Conservation (phyloP, 1,140 invertebrate genomes). For the Aradophagus sp. region DNA sequence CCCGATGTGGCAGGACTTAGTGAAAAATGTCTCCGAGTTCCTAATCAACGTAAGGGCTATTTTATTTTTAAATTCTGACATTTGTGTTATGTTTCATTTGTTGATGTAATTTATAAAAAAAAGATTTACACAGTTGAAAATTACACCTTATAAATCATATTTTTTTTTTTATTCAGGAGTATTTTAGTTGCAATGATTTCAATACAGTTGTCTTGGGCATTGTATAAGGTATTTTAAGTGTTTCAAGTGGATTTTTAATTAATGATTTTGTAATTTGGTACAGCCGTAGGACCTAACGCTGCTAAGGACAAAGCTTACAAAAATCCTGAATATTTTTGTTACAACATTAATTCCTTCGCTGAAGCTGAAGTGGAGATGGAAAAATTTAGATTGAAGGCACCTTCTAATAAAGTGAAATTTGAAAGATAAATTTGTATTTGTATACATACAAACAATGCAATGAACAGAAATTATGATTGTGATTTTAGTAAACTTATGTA, state of each 20-base stretch:
- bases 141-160: not conserved
- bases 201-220: not conserved
- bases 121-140: too few species aligned
- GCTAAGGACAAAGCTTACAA: slow-evolving; percentile 84
- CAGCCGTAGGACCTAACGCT: slow-evolving; percentile 82
- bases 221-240: too few species aligned
- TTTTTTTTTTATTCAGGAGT: too few species aligned
- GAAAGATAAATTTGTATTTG: slow-evolving; percentile 5
- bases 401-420: slow-evolving; percentile 75
- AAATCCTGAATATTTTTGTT: slow-evolving; percentile 90
- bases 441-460: not conserved
- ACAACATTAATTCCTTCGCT: slow-evolving; percentile 84
- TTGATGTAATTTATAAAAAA: too few species aligned
- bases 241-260: not conserved
- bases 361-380: slow-evolving; percentile 91
- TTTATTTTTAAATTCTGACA: not conserved
- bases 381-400: slow-evolving; percentile 84
- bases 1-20: slow-evolving; percentile 80
- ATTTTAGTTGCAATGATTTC: not conserved
- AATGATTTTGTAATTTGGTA: slow-evolving; percentile 25
- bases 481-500: too few species aligned
- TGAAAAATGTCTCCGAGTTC: slow-evolving; percentile 77
- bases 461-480: not conserved
- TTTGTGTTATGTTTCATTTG: slow-evolving; percentile 6
- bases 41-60: slow-evolving; percentile 70